Base-by-base conservation (phyloP, 2,888 invertebrate genomes). In the Tethea ocularis region DNA sequence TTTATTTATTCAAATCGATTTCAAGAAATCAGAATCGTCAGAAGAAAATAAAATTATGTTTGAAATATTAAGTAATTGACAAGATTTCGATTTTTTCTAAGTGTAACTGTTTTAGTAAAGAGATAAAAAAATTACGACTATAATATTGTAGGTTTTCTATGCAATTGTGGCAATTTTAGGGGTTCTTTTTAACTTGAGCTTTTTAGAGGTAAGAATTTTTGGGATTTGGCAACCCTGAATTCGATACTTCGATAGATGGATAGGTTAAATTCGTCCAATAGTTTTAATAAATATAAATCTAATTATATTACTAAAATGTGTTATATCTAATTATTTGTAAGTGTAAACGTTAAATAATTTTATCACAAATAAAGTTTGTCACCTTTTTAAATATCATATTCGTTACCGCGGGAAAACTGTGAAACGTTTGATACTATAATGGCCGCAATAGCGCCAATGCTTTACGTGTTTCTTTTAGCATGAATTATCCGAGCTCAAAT, bases 391-490 rank as follows among this genome's bases (percentile, higher is more conserved):
- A 53, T 57, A 59, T 59, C 72, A 66, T 71, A 59, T 67, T 75
- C 72, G 77, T 88, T 86, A 89, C 89, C 92, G 92, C 92, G 92
- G 92, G 92, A 92, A 92, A 92, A 88, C 84, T 84, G 86, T 84
- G 87, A 85, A 80, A 89, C 89, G 88, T 90, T 89, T 88, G 88
- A 89, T 88, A 82, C 84, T 83, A 67, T 91, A 92, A 93, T 93
- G 93, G 93, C 93, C 93, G 93, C 93, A 91, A 84, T 85, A 91
- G 90, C 91, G 90, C 90, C 90, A 91, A 91, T 91, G 88, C 91
- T 84, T 83, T 85, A 85, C 83, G 84, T 90, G 88, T 91, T 89
- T 84, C 82, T 69, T 77, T 68, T 64, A 78, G 71, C 75, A 84
- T 88, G 84, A 85, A 84, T 78, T 82, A 33, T 77, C 73, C 46